Conservation (phyloP, 2,113 vertebrate genomes). For the Myrmecophaga tridactyla region DNA sequence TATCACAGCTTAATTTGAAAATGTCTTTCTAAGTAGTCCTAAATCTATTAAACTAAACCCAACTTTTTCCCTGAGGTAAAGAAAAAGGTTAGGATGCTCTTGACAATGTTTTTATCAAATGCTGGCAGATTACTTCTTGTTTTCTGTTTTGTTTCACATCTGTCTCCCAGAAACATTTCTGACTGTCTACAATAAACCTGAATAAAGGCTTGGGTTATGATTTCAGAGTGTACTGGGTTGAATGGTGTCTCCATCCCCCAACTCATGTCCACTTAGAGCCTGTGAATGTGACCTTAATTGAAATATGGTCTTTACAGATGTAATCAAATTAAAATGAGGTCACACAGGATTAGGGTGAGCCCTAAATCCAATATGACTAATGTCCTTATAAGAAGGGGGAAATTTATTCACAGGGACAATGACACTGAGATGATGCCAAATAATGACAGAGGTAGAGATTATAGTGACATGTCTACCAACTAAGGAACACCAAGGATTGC, state of each 20-base stretch:
- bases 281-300: too few species aligned
- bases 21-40: background rate
- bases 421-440: too few species aligned
- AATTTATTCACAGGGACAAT: too few species aligned
- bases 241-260: background rate
- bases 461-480: background rate
- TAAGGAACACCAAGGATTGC: background rate
- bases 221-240: background rate
- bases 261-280: background rate
- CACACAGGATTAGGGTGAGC: too few species aligned
- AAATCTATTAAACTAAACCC: background rate
- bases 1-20: background rate
- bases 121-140: background rate
- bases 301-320: too few species aligned
- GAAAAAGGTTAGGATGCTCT: background rate
- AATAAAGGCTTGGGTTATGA: background rate
- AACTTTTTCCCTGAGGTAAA: background rate
- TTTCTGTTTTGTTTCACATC: background rate
- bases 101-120: background rate
- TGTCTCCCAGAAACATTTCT: background rate
- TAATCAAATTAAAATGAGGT: too few species aligned
- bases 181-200: background rate
- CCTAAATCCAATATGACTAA: too few species aligned
- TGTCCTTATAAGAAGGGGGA: too few species aligned
- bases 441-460: background rate